phyloP scores from a whole-genome alignment of 2,797 vertebrate genomes.

The Hozukius guyotensis region DNA sequence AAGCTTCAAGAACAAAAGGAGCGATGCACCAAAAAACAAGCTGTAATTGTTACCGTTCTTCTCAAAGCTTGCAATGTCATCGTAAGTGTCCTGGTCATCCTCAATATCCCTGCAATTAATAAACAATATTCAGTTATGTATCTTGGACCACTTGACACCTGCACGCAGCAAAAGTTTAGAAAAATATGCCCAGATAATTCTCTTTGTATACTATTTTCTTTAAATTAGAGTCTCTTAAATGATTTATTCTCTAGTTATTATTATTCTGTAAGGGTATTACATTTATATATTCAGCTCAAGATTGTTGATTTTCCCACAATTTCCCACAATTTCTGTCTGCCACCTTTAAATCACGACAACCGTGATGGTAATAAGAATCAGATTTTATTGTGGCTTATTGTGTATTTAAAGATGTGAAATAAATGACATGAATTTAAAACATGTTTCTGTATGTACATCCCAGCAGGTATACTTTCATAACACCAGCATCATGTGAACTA shows the following conservation, averaged over 20 bases:
- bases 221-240: neutral
- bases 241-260: neutral
- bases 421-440: neutral
- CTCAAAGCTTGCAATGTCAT: slow-evolving; percentile 68
- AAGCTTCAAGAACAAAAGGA: neutral
- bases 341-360: neutral
- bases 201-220: neutral
- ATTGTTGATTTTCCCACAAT: neutral
- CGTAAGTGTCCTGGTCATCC: slow-evolving; percentile 60
- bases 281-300: neutral
- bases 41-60: slow-evolving; percentile 54
- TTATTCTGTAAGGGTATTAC: neutral
- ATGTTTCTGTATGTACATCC: neutral
- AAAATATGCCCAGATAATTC: neutral
- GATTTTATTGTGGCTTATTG: neutral
- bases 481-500: neutral
- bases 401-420: neutral
- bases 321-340: neutral
- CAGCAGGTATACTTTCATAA: neutral
- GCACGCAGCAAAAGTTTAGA: neutral
- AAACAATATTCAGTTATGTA: neutral
- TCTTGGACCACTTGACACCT: neutral
- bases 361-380: neutral
- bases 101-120: slow-evolving; percentile 53
- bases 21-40: neutral